A percentile compares a stretch with the other conserved stretches of the same genome.
Evolutionary conservation across 2,797 vertebrate species (phyloP).

Genomic region (Siniperca obscura): DNA sequence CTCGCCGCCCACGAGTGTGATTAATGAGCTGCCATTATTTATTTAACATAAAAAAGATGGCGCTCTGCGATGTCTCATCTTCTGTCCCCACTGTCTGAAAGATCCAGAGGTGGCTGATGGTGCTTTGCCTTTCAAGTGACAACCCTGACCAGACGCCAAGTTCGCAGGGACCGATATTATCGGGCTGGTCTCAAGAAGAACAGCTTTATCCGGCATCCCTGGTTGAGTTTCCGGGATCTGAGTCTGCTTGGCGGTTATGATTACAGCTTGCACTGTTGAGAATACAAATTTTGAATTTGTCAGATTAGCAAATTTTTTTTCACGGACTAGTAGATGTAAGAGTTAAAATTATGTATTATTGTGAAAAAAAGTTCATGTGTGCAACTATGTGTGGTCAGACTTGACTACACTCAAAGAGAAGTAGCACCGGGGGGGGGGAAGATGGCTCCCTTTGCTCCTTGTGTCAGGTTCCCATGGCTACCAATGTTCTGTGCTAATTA

Average conservation of each 20-base stretch:
- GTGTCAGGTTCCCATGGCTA: constrained; percentile 63
- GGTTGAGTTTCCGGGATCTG: constrained; percentile 15
- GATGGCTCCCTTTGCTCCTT: constrained; percentile 17
- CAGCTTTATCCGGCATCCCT: constrained; percentile 17
- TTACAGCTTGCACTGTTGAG: constrained; percentile 20
- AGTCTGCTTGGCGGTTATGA: constrained; percentile 28
- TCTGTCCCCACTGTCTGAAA: constrained; percentile 40
- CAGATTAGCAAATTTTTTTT: constrained; percentile 14
- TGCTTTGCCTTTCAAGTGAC: constrained; percentile 63
- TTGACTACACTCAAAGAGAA: constrained; percentile 15
- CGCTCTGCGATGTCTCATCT: constrained; percentile 54
- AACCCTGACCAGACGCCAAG: constrained; percentile 47
- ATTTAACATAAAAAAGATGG: constrained; percentile 64
- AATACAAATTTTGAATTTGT: constrained; percentile 46
- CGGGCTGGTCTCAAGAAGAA: constrained; percentile 36
- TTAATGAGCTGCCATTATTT: constrained; percentile 77
- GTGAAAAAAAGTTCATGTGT: not conserved
- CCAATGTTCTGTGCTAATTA: constrained; percentile 63
- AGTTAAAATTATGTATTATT: constrained; percentile 7
- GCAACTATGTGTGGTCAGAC: not conserved
- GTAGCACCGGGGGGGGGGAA: constrained; percentile 3
- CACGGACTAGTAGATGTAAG: not conserved
- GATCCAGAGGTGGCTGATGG: constrained; percentile 32
- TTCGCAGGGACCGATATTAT: constrained; percentile 48
- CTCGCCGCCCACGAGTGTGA: constrained; percentile 51